Conservation (phyloP, 2,797 vertebrate species). For the Lithobates sylvaticus region DNA sequence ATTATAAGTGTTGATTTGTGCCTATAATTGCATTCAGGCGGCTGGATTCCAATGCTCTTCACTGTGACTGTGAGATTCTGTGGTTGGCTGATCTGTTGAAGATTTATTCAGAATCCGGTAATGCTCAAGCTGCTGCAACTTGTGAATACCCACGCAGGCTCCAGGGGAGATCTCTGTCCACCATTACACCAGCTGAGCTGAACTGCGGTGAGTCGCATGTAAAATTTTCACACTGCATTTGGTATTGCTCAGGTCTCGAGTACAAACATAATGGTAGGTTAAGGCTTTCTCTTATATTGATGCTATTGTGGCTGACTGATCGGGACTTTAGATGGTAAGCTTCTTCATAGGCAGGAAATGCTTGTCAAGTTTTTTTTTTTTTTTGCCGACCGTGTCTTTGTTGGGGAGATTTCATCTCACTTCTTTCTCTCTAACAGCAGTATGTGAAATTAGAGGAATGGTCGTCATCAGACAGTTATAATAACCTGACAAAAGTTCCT, state of each 20-base stretch:
- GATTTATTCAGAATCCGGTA: slow-evolving; percentile 90
- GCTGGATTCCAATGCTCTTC: slow-evolving; percentile 93
- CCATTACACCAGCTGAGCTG: slow-evolving; percentile 92
- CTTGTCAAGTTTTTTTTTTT: too few relatives aligned
- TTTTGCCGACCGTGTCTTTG: too few relatives aligned
- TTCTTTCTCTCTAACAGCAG: too few relatives aligned
- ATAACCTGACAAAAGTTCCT: too few relatives aligned
- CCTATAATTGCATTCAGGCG: slow-evolving; percentile 76
- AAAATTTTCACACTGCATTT: neutral
- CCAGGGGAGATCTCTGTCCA: slow-evolving; percentile 94
- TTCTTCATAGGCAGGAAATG: too few relatives aligned
- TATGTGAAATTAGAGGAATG: too few relatives aligned
- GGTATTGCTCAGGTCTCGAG: neutral
- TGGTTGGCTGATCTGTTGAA: slow-evolving; percentile 95
- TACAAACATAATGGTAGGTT: too few relatives aligned
- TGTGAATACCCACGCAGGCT: slow-evolving; percentile 91
- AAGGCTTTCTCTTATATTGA: too few relatives aligned
- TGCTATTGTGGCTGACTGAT: too few relatives aligned
- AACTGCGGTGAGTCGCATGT: slow-evolving; percentile 86
- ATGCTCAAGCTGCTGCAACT: slow-evolving; percentile 94
- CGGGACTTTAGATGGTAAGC: too few relatives aligned
- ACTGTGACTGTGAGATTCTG: slow-evolving; percentile 95
- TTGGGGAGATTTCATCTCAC: too few relatives aligned
- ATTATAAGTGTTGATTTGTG: neutral
- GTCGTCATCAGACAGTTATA: too few relatives aligned